Percentiles rank a stretch among this genome's conserved stretches.
These are phyloP conservation scores for Darevskia nairensis DNA, from an alignment of 2,797 vertebrate genomes.

Conservation along the genomic window DNA sequence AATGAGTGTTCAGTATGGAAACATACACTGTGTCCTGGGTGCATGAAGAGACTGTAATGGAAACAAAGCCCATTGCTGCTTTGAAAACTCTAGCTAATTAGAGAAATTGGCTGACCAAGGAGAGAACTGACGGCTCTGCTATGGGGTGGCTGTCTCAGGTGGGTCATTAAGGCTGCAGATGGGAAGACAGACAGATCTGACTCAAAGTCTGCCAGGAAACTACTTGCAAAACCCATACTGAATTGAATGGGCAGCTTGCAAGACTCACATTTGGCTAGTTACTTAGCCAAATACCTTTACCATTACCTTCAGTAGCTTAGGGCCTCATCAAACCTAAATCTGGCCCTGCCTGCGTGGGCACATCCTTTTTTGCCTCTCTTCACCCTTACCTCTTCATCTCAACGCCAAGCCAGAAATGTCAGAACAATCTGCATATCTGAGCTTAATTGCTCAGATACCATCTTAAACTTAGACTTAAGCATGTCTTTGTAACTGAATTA, in stretches of 20 bases:
- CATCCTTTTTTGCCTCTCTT: too few relatives aligned
- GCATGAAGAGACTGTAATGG: not conserved
- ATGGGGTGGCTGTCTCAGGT: not conserved
- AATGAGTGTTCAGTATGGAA: not conserved
- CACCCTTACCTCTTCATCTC: too few relatives aligned
- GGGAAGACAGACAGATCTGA: not conserved
- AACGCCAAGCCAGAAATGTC: too few relatives aligned
- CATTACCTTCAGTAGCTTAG: too few relatives aligned
- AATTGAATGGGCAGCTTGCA: not conserved
- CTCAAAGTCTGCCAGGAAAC: not conserved
- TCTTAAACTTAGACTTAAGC: too few relatives aligned
- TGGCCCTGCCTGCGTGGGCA: too few relatives aligned
- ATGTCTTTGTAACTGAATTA: too few relatives aligned
- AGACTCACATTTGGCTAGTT: not conserved
- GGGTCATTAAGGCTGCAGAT: not conserved
- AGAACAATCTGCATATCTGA: too few relatives aligned
- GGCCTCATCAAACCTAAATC: too few relatives aligned
- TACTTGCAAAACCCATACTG: not conserved
- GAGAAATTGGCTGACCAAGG: not conserved
- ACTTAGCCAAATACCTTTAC: too few relatives aligned
- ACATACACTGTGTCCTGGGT: not conserved
- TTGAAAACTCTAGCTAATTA: conserved; percentile 8
- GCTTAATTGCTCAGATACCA: too few relatives aligned
- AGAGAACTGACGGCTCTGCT: not conserved
- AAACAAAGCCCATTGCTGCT: conserved; percentile 14